Base-by-base conservation (phyloP, 2,888 invertebrate species). In the Furcula furcula region DNA sequence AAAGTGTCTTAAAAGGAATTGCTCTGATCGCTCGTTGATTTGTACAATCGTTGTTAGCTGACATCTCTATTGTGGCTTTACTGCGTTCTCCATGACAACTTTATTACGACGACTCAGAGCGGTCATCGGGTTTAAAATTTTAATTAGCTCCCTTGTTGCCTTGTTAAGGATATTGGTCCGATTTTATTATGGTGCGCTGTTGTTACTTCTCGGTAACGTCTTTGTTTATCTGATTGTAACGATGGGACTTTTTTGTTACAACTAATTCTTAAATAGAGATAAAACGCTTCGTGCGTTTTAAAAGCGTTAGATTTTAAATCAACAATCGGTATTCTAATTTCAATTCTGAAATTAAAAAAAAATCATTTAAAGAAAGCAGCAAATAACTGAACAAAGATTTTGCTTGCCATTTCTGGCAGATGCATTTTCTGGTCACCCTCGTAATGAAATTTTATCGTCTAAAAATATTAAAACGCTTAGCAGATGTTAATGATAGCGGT, bases 141-240 rank as follows among this genome's bases (percentile, higher is more conserved):
- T 78, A 77, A 78, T 78, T 78, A 78, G 77, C 59, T 65, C 67
- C 68, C 73, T 65, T 65, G 66, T 65, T 71, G 67, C 63, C 75
- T 75, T 75, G 74, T 78, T 78, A 76, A 72, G 69, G 70, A 69
- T 70, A 74, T 73, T 65, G 73, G 65, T 47, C 59, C 48, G 64
- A 68, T 65, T 75, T 76, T 76, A 73, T 69, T 68, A 65, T 64
- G 55, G 59, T 54, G 53, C 54, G 57, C 48, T 47, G 57, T 52
- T 57, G 61, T 62, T 60, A 47, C 49, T 61, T 60, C 65, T 57
- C 48, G 41, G 59, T 60, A 60, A 57, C 46, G 52, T 55, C 33
- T 49, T 48, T 44, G 42, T 46, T 60, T 56, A 60, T 67, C 63
- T 57, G 54, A 58, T 62, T 43, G 35, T 52, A 41, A 51, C 55